Evolutionary conservation across 64 coral and sea anemone species (phyloP).

Genomic region (Cladopsammia gracilis): DNA sequence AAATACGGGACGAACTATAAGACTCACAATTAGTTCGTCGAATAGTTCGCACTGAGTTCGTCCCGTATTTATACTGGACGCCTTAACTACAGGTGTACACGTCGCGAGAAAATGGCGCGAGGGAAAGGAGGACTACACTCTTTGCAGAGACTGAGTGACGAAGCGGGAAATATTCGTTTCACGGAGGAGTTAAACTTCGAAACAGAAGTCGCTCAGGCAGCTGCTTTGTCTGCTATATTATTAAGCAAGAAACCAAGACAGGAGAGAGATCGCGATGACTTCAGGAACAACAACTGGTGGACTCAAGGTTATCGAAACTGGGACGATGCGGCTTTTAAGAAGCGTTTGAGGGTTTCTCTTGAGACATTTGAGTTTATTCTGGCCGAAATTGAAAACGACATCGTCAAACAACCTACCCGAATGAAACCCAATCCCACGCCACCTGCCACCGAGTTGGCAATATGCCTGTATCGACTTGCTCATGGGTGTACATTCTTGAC

Average conservation of each 20-base stretch:
- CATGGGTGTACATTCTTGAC: conserved; percentile 44
- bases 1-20: too few species aligned
- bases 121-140: background rate
- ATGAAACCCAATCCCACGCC: conserved; percentile 52
- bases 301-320: conserved; percentile 59
- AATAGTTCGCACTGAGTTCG: too few species aligned
- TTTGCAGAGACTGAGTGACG: background rate
- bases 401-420: conserved; percentile 40
- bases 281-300: conserved; percentile 48
- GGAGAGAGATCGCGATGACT: conserved; percentile 49
- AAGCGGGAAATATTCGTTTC: background rate
- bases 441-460: conserved; percentile 7
- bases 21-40: too few species aligned
- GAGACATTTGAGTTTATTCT: conserved; percentile 65
- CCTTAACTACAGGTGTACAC: background rate
- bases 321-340: conserved; percentile 45
- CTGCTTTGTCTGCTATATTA: conserved; percentile 38
- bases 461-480: conserved; percentile 3
- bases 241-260: conserved; percentile 48
- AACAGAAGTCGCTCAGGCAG: conserved; percentile 29
- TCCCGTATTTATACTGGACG: background rate
- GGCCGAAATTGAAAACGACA: conserved; percentile 40
- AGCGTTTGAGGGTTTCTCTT: conserved; percentile 18
- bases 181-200: conserved; percentile 41
- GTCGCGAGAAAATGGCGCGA: background rate